Conservation (phyloP, 2,113 vertebrate species). For the Cyphomyrus discorhynchus region DNA sequence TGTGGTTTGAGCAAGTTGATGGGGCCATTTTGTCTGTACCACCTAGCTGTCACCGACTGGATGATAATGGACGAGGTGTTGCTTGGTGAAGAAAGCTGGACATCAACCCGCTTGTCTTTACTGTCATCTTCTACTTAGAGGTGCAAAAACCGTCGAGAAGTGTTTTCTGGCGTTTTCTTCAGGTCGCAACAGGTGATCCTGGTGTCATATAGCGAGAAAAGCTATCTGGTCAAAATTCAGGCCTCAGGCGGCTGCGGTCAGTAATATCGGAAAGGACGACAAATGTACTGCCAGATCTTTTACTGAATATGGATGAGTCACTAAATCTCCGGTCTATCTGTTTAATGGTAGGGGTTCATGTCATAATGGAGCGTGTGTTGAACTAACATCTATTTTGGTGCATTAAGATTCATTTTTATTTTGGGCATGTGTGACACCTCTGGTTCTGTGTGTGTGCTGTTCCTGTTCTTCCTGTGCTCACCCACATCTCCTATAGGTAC, state of each 20-base stretch:
- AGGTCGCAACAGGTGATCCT: background rate
- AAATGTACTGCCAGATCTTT: background rate
- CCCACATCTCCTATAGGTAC: background rate
- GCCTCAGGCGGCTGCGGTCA: background rate
- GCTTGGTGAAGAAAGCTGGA: background rate
- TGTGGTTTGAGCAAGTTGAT: background rate
- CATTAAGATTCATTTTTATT: background rate
- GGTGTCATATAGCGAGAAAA: background rate
- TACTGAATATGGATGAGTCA: background rate
- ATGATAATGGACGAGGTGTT: slow-evolving; percentile 9
- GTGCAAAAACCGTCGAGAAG: background rate
- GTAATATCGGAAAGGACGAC: background rate
- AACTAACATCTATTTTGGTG: background rate
- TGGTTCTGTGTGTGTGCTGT: background rate
- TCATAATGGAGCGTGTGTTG: background rate
- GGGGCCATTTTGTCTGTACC: background rate
- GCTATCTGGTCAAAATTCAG: background rate
- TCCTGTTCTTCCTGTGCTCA: background rate
- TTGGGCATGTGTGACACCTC: background rate
- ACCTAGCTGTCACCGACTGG: background rate
- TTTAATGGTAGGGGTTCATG: background rate
- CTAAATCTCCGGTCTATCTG: background rate
- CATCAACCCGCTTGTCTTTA: background rate
- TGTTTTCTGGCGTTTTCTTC: background rate
- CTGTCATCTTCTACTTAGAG: background rate